Percentiles rank a stretch among this genome's conserved stretches.
Conservation (phyloP, 2,888 invertebrate genomes). For the Hemaris fuciformis region DNA sequence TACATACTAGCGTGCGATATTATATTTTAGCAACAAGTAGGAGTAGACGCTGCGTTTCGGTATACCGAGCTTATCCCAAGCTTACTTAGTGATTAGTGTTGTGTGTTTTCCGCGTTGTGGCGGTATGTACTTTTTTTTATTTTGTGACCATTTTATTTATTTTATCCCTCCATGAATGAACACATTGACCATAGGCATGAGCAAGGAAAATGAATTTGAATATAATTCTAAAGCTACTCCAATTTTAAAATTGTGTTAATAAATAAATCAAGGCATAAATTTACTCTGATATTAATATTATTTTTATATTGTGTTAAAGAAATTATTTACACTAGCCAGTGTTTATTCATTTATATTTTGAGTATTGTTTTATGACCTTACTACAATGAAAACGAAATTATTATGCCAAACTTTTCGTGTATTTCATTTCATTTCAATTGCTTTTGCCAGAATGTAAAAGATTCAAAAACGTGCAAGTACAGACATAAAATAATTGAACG, state of each 20-base stretch:
- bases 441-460: too few relatives aligned
- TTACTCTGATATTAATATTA: too few relatives aligned
- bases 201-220: background rate
- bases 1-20: slow-evolving; percentile 12
- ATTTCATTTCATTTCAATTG: too few relatives aligned
- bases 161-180: background rate
- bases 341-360: too few relatives aligned
- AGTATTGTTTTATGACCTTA: too few relatives aligned
- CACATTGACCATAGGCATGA: background rate
- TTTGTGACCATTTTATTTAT: background rate
- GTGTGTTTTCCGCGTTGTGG: slow-evolving; percentile 15
- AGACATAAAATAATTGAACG: background rate
- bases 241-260: background rate
- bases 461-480: background rate
- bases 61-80: slow-evolving; percentile 14
- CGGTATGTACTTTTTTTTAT: background rate
- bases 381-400: too few relatives aligned
- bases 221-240: background rate
- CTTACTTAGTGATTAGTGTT: slow-evolving; percentile 24
- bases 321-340: too few relatives aligned
- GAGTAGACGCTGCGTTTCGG: slow-evolving; percentile 27
- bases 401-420: too few relatives aligned
- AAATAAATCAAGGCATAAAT: too few relatives aligned
- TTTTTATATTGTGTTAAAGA: too few relatives aligned
- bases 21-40: slow-evolving; percentile 33